Evolutionary conservation across 1,140 invertebrate genomes (phyloP).

Genomic region (Bombus polaris): DNA sequence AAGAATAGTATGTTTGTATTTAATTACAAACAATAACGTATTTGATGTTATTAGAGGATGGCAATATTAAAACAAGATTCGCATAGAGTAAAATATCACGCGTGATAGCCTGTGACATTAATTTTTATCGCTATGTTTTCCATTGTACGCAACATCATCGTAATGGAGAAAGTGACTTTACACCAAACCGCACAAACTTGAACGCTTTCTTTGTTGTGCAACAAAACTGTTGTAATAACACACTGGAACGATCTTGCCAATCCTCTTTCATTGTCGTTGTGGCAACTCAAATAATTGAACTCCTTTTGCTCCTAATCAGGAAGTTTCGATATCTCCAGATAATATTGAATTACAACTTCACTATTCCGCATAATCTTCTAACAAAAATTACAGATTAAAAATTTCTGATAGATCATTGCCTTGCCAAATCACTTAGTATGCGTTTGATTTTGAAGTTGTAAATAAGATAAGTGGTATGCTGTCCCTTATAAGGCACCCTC

Average conservation of each 20-base stretch:
- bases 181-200: constrained; percentile 8
- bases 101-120: too few species aligned
- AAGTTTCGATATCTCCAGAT: constrained; percentile 5
- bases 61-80: too few species aligned
- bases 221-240: not conserved
- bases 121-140: too few species aligned
- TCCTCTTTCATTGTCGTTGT: not conserved
- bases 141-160: not conserved
- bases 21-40: too few species aligned
- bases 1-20: too few species aligned
- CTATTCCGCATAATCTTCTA: not conserved
- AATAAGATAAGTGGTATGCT: too few species aligned
- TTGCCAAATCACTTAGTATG: too few species aligned
- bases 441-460: too few species aligned
- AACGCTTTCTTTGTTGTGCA: constrained; percentile 43
- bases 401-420: not conserved
- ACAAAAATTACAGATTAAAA: not conserved
- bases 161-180: constrained; percentile 19
- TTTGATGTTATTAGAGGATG: too few species aligned
- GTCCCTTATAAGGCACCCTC: too few species aligned
- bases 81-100: too few species aligned
- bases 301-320: not conserved
- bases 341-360: not conserved
- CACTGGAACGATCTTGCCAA: not conserved
- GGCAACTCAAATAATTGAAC: constrained; percentile 8